These are phyloP conservation scores for Pristionchus japonicus DNA, from an alignment of 2,888 invertebrate genomes.

Conservation along the genomic window DNA sequence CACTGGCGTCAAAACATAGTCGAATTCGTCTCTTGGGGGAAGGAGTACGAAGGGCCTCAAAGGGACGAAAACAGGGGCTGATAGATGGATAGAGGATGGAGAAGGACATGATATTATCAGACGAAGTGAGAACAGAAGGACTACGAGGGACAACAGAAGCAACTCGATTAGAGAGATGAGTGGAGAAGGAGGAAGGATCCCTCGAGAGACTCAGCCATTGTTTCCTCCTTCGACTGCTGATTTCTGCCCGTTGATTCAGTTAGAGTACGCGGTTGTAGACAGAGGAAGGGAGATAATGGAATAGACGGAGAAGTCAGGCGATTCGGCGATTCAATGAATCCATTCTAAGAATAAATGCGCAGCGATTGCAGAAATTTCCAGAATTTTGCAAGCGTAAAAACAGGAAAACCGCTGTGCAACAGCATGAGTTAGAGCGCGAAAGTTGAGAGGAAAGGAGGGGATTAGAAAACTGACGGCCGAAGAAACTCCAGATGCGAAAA, in stretches of 20 bases:
- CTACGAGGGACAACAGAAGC: background rate
- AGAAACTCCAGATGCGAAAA: constrained; percentile 16
- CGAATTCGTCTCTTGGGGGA: background rate
- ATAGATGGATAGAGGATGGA: constrained; percentile 6
- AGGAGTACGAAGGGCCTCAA: constrained; percentile 14
- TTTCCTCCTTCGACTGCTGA: constrained; percentile 5
- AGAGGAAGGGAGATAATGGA: background rate
- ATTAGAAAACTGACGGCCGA: background rate
- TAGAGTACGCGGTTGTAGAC: constrained; percentile 29
- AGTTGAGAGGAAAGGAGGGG: background rate
- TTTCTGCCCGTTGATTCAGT: background rate
- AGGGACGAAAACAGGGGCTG: constrained; percentile 11
- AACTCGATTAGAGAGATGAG: background rate
- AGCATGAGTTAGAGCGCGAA: background rate
- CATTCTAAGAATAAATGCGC: background rate
- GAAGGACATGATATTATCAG: background rate
- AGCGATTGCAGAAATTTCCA: background rate
- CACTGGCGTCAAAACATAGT: constrained; percentile 5
- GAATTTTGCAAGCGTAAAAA: background rate
- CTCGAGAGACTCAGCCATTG: background rate
- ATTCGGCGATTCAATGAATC: background rate
- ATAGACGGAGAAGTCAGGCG: background rate
- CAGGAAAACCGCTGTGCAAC: background rate
- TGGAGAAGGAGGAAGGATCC: background rate
- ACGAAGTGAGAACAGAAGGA: background rate